Evolutionary conservation across 2,888 invertebrate species (phyloP), one percentile per base, ranked within the genome.

Genomic region (Stramonita haemastoma): DNA sequence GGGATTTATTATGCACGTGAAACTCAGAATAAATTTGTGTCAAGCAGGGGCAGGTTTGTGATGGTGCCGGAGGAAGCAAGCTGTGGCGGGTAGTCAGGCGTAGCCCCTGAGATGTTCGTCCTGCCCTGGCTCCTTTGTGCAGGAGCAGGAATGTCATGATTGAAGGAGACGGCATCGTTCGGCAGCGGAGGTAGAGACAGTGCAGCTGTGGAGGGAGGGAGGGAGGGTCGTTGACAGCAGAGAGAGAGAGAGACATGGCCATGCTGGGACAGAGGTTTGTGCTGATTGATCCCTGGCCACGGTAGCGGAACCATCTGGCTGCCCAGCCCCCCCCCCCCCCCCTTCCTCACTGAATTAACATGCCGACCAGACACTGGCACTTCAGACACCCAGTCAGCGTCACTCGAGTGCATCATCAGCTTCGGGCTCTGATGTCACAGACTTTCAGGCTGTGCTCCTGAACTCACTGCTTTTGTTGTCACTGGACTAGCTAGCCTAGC

Each of bases 281-380:
- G 86, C 66, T 86, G 19, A 86, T 86, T 86, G 86, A 86, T 86
- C 86, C 86, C 34, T 86, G 86, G 86, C 86, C 86, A 17, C 84
- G 60, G 60, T 86, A 66, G 86, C 86, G 34, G 86, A 86, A 66
- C 81, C 81, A 46, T 46, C 36, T 46, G 13, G n/a, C 13, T 29
- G 17, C 32, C 32, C 26, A 15, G 2, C 32, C 1, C 11, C 17
- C 8, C 77, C 32, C 6, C 29, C 29, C 81, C 17, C 36, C 36
- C 81, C 13, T 32, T 8, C 77, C 34, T 19, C 34, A 32, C 79
- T 13, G 34, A 32, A 79, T 79, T 79, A 79, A 34, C 79, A 79
- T 79, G 79, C 79, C 79, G 79, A 34, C 79, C 46, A 83, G 81
- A 83, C 81, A 36, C 17, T 19, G 13, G 19, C n/a, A 83, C 29